Percentiles rank a stretch among this genome's conserved stretches.
These are phyloP conservation scores for Nomada goodeniana DNA, from an alignment of 2,888 invertebrate genomes.

Conservation along the genomic window DNA sequence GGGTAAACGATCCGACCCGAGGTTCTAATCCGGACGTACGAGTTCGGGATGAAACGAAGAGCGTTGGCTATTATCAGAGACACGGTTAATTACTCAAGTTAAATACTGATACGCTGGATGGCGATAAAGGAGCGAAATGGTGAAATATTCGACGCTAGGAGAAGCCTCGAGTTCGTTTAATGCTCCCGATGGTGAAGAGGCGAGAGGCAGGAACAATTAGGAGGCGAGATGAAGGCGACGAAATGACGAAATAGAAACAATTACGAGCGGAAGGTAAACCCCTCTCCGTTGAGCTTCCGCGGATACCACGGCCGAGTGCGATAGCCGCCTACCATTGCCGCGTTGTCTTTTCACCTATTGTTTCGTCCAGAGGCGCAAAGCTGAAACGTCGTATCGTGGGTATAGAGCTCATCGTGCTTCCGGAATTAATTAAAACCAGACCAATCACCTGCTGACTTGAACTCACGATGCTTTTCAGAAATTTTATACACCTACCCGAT, in stretches of 20 bases:
- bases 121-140: conserved; percentile 10
- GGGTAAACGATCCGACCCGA: no score
- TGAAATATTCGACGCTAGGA: background rate
- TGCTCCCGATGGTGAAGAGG: conserved; percentile 59
- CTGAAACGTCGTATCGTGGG: conserved; percentile 29
- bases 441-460: conserved; percentile 6
- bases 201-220: conserved; percentile 70
- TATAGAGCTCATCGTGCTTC: conserved; percentile 48
- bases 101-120: conserved; percentile 32
- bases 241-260: conserved; percentile 68
- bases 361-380: conserved; percentile 16
- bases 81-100: conserved; percentile 10
- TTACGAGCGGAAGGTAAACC: conserved; percentile 64
- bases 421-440: conserved; percentile 61
- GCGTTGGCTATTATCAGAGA: background rate
- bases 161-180: conserved; percentile 31
- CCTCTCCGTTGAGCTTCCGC: conserved; percentile 49
- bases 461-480: background rate
- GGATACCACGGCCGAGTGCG: conserved; percentile 46
- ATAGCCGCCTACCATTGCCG: conserved; percentile 39
- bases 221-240: conserved; percentile 49
- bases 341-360: conserved; percentile 46
- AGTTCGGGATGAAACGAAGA: background rate
- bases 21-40: background rate
- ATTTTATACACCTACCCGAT: background rate